Evolutionary conservation across 1,140 invertebrate genomes (phyloP).

Genomic region (Drosophila lini): DNA sequence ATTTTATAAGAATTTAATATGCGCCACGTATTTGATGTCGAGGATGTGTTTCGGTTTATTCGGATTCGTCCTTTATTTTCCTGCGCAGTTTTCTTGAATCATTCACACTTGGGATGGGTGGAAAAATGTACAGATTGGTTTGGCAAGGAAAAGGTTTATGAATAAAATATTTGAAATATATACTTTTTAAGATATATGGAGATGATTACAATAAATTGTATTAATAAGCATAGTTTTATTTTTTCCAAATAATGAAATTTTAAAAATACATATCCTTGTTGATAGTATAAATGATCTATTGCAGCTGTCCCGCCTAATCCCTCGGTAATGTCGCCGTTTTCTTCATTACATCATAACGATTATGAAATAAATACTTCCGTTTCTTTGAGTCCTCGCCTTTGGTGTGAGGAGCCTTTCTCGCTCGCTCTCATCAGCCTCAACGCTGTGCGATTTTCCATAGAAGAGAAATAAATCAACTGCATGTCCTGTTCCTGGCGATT

Average conservation of each 20-base stretch:
- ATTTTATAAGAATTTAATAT: constrained; percentile 82
- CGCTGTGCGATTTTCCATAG: constrained; percentile 55
- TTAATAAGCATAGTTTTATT: no score
- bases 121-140: background rate
- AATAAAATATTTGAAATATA: background rate
- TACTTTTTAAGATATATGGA: no score
- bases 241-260: background rate
- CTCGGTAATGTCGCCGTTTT: constrained; percentile 37
- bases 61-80: constrained; percentile 34
- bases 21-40: constrained; percentile 67
- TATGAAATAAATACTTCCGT: constrained; percentile 82
- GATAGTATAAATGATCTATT: constrained; percentile 9
- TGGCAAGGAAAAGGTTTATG: background rate
- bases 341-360: constrained; percentile 74
- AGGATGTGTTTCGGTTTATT: constrained; percentile 62
- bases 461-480: constrained; percentile 75
- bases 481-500: constrained; percentile 69
- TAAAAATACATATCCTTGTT: background rate
- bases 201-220: no score
- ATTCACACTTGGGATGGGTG: constrained; percentile 21
- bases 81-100: constrained; percentile 40
- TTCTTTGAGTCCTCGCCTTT: constrained; percentile 46
- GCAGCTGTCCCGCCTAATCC: constrained; percentile 6
- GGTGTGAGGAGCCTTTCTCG: constrained; percentile 17
- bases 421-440: constrained; percentile 1